These are phyloP conservation scores for Forbesichthys papilliferus DNA, from an alignment of 2,113 vertebrate species.

Conservation along the genomic window DNA sequence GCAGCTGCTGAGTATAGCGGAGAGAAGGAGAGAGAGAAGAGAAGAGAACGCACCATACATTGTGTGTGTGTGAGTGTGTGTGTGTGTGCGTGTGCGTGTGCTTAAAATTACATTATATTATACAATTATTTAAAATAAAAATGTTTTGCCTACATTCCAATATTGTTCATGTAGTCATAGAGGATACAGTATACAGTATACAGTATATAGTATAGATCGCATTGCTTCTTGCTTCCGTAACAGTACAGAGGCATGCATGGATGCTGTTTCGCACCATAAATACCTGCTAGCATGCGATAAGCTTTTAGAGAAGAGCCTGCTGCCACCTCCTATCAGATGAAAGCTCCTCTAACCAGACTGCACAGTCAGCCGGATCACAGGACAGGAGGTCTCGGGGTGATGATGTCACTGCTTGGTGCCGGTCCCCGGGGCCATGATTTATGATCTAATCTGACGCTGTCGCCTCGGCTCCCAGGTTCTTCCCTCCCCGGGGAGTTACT, in stretches of 20 bases:
- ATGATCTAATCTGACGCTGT: constrained; percentile 88
- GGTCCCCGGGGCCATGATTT: constrained; percentile 82
- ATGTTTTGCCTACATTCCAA: too few relatives aligned
- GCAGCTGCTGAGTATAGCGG: constrained; percentile 26
- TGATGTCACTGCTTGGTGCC: constrained; percentile 77
- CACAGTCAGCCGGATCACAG: constrained; percentile 61
- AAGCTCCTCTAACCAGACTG: constrained; percentile 52
- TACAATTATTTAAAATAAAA: too few relatives aligned
- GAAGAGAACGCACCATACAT: too few relatives aligned
- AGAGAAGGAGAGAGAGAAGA: too few relatives aligned
- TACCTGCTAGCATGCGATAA: not conserved
- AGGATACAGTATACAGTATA: too few relatives aligned
- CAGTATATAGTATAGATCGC: too few relatives aligned
- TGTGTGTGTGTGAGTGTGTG: too few relatives aligned
- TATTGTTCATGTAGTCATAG: too few relatives aligned
- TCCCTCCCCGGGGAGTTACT: constrained; percentile 77
- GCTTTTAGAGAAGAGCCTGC: constrained; percentile 38
- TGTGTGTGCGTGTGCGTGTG: too few relatives aligned
- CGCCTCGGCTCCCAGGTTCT: constrained; percentile 74
- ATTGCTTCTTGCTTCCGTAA: not conserved
- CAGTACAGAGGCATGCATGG: constrained; percentile 34
- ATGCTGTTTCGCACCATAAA: constrained; percentile 39
- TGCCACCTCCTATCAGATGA: constrained; percentile 67
- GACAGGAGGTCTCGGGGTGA: constrained; percentile 64
- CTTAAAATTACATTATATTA: too few relatives aligned